Evolutionary conservation across 2,888 invertebrate species (phyloP), one percentile per base, ranked within the genome.

Genomic region (Ramazzottius varieornatus): DNA sequence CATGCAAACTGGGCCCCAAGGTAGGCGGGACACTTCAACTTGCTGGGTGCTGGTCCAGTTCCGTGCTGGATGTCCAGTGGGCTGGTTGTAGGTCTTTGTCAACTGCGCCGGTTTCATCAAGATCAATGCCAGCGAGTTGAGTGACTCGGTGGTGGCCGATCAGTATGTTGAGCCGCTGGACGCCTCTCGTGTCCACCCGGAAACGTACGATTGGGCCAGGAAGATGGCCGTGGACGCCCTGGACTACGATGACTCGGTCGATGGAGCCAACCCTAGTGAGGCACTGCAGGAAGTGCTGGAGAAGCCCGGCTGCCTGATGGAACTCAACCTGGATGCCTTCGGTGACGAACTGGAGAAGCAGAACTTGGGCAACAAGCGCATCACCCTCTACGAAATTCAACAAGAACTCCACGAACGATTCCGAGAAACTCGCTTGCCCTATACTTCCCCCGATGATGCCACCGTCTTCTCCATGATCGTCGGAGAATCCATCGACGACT

Each of bases 151-250:
- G 29, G 74, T 73, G 74, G 63, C 24, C 13, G 65, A 65, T 64
- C 40, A 33, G 46, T 65, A 65, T 63, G 65, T 65, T 29, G 54
- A 54, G 54, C 54, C 54, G 1, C 78, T 98, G 65, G 98, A 98
- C 73, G 93, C 94, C 0, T 93, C 96, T 0, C 82, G 98, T 70
- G 94, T 98, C 0, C 98, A 98, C 78, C 96, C 96, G 0, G 98
- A 99, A 79, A 92, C 94, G 0, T 99, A 99, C 75, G 98, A 99
- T 73, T 96, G 96, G 96, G 98, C 98, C 0, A 81, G 96, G 46
- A 99, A 99, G 78, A 99, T 98, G 96, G 98, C 98, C 0, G 93
- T 96, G 0, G 98, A 98, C 77, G 98, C 98, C 1, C 78, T 98
- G 64, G 98, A 99, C 72, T 93, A 94, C 71, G 94, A 96, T 73